phyloP scores from a whole-genome alignment of 2,797 vertebrate species.

The Enteromius viviparus region DNA sequence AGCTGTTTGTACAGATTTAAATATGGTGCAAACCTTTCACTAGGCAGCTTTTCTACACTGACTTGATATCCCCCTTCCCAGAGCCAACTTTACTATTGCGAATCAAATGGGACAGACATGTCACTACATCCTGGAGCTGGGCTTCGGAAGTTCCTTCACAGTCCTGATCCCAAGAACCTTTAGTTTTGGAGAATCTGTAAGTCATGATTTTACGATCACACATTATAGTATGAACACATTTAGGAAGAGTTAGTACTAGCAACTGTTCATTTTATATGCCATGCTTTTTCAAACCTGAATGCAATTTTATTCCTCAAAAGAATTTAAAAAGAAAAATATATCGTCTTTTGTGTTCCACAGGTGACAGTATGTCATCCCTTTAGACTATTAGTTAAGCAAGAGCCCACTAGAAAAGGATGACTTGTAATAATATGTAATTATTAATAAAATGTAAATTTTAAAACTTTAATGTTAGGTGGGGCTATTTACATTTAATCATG shows the following conservation, averaged over 20 bases:
- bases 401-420: not conserved
- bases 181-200: constrained; percentile 60
- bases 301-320: not conserved
- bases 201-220: not conserved
- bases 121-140: constrained; percentile 52
- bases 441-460: no score
- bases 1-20: not conserved
- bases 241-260: not conserved
- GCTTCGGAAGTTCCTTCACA: constrained; percentile 86
- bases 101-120: not conserved
- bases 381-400: not conserved
- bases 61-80: constrained; percentile 53
- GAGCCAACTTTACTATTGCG: constrained; percentile 54
- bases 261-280: not conserved
- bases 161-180: constrained; percentile 73
- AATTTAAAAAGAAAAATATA: not conserved
- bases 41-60: not conserved
- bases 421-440: no score
- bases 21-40: not conserved
- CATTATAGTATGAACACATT: not conserved
- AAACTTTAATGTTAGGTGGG: no score
- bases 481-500: no score
- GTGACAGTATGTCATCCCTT: not conserved
- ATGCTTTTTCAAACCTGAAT: not conserved
- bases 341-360: not conserved